Evolutionary conservation across 2,888 invertebrate species (phyloP).

Genomic region (Actias luna): DNA sequence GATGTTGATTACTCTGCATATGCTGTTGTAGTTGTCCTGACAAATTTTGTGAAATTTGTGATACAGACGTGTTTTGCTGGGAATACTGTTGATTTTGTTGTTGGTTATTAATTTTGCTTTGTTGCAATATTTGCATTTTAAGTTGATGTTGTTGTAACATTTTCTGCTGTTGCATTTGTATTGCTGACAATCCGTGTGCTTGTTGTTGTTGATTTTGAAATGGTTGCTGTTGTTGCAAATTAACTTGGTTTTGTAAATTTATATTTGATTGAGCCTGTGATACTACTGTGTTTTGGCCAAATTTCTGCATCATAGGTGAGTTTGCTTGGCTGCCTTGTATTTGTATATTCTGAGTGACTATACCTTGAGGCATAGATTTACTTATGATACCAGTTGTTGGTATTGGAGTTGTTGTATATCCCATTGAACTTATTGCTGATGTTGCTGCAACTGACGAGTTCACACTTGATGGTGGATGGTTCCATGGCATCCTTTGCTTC

Average conservation of each 20-base stretch:
- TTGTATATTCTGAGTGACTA: slow-evolving; percentile 71
- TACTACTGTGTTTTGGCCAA: slow-evolving; percentile 61
- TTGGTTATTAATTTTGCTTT: slow-evolving; percentile 52
- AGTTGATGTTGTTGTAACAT: slow-evolving; percentile 82
- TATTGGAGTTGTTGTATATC: slow-evolving; percentile 61
- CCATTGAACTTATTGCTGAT: slow-evolving; percentile 66
- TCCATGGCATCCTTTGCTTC: slow-evolving; percentile 91
- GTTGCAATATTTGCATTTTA: slow-evolving; percentile 76
- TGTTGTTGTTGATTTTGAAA: slow-evolving; percentile 43
- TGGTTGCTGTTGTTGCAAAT: slow-evolving; percentile 62
- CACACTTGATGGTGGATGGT: slow-evolving; percentile 82
- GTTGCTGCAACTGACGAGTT: slow-evolving; percentile 57
- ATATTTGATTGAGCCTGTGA: slow-evolving; percentile 57
- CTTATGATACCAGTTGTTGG: slow-evolving; percentile 66
- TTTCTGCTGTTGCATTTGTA: slow-evolving; percentile 79
- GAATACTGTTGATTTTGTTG: slow-evolving; percentile 60
- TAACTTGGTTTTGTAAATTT: slow-evolving; percentile 56
- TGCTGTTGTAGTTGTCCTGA: slow-evolving; percentile 70
- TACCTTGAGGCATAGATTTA: slow-evolving; percentile 68
- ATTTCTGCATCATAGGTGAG: slow-evolving; percentile 66
- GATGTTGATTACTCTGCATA: slow-evolving; percentile 65
- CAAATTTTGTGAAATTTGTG: slow-evolving; percentile 70
- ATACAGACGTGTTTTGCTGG: slow-evolving; percentile 67
- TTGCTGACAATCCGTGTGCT: slow-evolving; percentile 71
- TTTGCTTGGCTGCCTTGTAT: slow-evolving; percentile 68